A percentile compares a stretch with the other conserved stretches of the same genome.
Evolutionary conservation across 2,797 vertebrate genomes (phyloP).

Genomic region (Gambusia yucatana): DNA sequence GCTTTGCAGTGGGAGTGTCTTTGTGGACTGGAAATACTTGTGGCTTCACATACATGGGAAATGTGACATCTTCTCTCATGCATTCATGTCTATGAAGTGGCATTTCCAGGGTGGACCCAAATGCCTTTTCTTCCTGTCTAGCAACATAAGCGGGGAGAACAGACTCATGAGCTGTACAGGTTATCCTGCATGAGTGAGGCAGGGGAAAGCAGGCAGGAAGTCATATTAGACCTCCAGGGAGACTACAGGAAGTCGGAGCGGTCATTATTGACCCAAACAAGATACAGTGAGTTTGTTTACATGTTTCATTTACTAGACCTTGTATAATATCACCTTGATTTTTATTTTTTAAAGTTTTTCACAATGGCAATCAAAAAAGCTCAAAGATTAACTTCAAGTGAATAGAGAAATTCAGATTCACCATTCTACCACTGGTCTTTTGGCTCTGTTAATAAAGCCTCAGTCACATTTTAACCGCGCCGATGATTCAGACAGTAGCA

Average conservation of each 20-base stretch:
- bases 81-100: constrained; percentile 22
- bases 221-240: constrained; percentile 73
- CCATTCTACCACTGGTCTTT: background rate
- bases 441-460: constrained; percentile 5
- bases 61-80: constrained; percentile 38
- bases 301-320: background rate
- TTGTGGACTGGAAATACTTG: constrained; percentile 35
- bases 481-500: constrained; percentile 45
- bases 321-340: background rate
- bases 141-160: constrained; percentile 12
- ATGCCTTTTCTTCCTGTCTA: constrained; percentile 37
- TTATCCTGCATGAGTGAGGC: constrained; percentile 55
- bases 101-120: constrained; percentile 40
- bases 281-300: constrained; percentile 10
- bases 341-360: too few relatives aligned
- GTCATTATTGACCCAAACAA: constrained; percentile 64
- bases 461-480: constrained; percentile 12
- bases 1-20: constrained; percentile 31
- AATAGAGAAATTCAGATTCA: constrained; percentile 5
- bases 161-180: constrained; percentile 1
- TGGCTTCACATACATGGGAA: constrained; percentile 43
- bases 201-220: constrained; percentile 76
- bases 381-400: constrained; percentile 10
- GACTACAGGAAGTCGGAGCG: constrained; percentile 73
- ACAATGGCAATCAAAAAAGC: constrained; percentile 16